A percentile compares a stretch with the other conserved stretches of the same genome.
These are phyloP conservation scores for Menidia beryllina DNA, from an alignment of 2,113 vertebrate genomes.

Conservation along the genomic window DNA sequence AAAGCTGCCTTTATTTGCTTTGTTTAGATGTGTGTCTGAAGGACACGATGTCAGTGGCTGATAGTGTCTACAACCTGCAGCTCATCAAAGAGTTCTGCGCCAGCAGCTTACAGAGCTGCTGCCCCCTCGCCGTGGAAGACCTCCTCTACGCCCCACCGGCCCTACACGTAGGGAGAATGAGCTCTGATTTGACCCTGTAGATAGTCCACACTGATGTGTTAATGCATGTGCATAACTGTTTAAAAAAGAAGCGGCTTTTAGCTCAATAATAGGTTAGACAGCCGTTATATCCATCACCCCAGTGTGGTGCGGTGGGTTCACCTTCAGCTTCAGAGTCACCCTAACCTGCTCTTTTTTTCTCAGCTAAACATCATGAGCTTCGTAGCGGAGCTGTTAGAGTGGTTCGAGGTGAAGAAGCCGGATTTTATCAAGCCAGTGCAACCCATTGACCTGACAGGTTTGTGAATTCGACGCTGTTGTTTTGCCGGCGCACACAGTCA, in stretches of 20 bases:
- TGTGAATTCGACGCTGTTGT: conserved; percentile 2
- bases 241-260: background rate
- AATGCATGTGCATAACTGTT: background rate
- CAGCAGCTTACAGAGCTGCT: conserved; percentile 83
- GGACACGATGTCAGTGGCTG: conserved; percentile 93
- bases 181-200: background rate
- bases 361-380: conserved; percentile 91
- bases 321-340: background rate
- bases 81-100: conserved; percentile 87
- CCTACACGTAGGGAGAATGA: conserved; percentile 79
- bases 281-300: too few species aligned
- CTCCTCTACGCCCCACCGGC: conserved; percentile 86
- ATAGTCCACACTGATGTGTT: background rate
- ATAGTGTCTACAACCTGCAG: conserved; percentile 93
- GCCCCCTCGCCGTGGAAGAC: conserved; percentile 88
- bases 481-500: background rate
- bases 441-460: conserved; percentile 84
- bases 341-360: background rate
- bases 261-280: background rate
- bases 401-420: conserved; percentile 89
- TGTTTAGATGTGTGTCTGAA: conserved; percentile 90
- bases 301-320: background rate
- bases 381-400: conserved; percentile 87
- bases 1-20: background rate
- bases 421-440: conserved; percentile 86